A percentile compares a stretch with the other conserved stretches of the same genome.
Conservation (phyloP, 2,113 vertebrate species). For the Phocoena phocoena region DNA sequence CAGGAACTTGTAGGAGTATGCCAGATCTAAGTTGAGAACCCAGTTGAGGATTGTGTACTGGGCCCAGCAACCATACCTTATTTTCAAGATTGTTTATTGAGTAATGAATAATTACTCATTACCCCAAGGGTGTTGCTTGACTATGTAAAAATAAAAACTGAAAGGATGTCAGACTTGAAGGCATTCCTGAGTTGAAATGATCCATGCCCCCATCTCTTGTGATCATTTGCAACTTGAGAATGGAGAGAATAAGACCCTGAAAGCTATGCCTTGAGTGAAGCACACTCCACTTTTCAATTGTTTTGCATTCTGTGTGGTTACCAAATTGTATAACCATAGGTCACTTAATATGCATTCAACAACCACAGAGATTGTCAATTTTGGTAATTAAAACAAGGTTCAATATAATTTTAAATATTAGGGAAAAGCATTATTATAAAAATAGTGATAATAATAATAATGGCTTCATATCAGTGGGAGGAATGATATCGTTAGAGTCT, state of each 20-base stretch:
- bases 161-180: not conserved
- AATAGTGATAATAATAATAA: not conserved
- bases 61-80: not conserved
- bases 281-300: not conserved
- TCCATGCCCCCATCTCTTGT: not conserved
- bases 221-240: not conserved
- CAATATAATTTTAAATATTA: not conserved
- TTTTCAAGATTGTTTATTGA: not conserved
- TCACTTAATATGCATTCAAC: not conserved
- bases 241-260: not conserved
- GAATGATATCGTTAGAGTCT: not conserved
- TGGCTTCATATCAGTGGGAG: not conserved
- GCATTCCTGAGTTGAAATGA: not conserved
- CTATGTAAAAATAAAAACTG: conserved; percentile 6
- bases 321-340: not conserved
- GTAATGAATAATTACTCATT: not conserved
- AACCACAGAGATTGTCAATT: not conserved
- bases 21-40: not conserved
- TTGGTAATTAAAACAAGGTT: not conserved
- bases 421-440: not conserved
- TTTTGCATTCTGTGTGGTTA: not conserved
- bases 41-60: not conserved
- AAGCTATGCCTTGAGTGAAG: not conserved
- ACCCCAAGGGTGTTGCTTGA: not conserved
- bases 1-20: not conserved